Evolutionary conservation across 2,888 invertebrate genomes (phyloP), one percentile per base, ranked within the genome.

Genomic region (Monochamus alternatus): DNA sequence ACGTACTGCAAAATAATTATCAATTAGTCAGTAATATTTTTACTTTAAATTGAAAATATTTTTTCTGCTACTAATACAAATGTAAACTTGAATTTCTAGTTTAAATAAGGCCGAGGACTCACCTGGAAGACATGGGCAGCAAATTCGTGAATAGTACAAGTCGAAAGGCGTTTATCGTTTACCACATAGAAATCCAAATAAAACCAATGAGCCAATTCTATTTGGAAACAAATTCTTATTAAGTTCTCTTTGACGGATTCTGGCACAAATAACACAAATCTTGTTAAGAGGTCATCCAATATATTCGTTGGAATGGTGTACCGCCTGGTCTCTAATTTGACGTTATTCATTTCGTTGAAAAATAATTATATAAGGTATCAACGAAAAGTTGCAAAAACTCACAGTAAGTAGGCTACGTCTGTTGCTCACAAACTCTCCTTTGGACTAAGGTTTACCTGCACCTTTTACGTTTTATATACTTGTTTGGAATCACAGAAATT

Each of bases 201-300:
- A n/a, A n/a, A 99, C 99, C 99, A 99, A 89, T 99, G 98, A 0
- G 99, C 99, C 81, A 97, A 89, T 89, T 99, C 99, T 81, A 98
- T 95, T 93, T 98, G 98, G 89, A 98, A 98, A 89, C 97, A 98
- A 87, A 98, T 94, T 79, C 98, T 91, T 64, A 98, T 95, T 80
- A 97, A 90, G 88, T 98, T 96, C 81, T 94, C 94, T 58, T 97
- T 92, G 86, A 97, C 96, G 87, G 96, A 95, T 85, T 95, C 95
- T 12, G 98, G 98, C 75, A 98, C 93, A 89, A 98, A 98, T 81
- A 98, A 97, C 79, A 99, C 95, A 87, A 98, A 98, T 30, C 97
- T 95, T 87, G 88, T 87, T 81, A 88, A 82, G 83, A 98, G 91
- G 90, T 97, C 97, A 88, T 97, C 96, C 82, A 97, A 92, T 87